Percentiles rank a stretch among this genome's conserved stretches.
Conservation (phyloP, 2,113 vertebrate species). For the Carassius auratus region DNA sequence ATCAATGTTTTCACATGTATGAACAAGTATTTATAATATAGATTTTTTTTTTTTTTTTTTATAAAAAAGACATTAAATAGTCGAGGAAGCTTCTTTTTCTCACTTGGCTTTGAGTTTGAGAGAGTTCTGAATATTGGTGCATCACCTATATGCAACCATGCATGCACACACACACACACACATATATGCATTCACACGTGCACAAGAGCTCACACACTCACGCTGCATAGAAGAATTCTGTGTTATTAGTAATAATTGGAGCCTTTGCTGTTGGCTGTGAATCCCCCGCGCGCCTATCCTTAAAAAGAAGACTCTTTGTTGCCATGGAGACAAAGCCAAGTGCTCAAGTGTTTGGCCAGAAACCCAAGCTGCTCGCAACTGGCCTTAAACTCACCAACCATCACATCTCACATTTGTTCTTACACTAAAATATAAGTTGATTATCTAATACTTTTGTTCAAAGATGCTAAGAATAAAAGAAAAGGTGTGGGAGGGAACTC, state of each 20-base stretch:
- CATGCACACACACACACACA: slow-evolving; percentile 11
- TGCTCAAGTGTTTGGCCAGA: slow-evolving; percentile 52
- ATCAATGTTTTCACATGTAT: slow-evolving; percentile 57
- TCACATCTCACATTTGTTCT: slow-evolving; percentile 47
- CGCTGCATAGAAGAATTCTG: slow-evolving; percentile 71
- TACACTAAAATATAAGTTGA: slow-evolving; percentile 8
- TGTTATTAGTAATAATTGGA: slow-evolving; percentile 64
- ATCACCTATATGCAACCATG: slow-evolving; percentile 37
- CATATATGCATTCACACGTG: background rate
- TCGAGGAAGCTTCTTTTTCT: slow-evolving; percentile 58
- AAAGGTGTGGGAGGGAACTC: background rate
- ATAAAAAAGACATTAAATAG: slow-evolving; percentile 66
- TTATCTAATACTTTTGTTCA: slow-evolving; percentile 38
- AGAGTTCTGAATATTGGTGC: slow-evolving; percentile 51
- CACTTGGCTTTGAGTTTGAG: slow-evolving; percentile 54
- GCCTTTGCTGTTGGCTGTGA: slow-evolving; percentile 39
- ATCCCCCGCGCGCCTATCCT: slow-evolving; percentile 59
- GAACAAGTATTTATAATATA: slow-evolving; percentile 54
- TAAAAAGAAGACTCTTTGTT: slow-evolving; percentile 66
- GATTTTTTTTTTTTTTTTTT: background rate
- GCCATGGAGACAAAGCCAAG: slow-evolving; percentile 65
- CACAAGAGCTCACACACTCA: slow-evolving; percentile 46
- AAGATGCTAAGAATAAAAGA: background rate
- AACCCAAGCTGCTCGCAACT: slow-evolving; percentile 38
- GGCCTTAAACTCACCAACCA: background rate